Conservation (phyloP, 2,113 vertebrate species). For the Rhynchomys soricoides region DNA sequence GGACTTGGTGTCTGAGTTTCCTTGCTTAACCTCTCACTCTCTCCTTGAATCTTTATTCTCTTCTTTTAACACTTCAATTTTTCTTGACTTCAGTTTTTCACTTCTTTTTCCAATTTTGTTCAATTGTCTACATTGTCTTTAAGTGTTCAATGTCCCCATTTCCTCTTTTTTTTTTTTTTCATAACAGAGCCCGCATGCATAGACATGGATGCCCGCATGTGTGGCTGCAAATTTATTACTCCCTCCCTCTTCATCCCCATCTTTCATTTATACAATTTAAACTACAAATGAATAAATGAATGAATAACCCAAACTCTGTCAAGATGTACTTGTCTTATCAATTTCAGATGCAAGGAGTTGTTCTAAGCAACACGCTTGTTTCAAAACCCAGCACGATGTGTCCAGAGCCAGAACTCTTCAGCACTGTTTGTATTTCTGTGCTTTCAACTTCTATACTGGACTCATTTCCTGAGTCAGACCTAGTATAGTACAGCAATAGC, state of each 20-base stretch:
- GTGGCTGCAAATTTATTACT: neutral
- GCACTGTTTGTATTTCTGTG: neutral
- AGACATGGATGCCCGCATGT: rapidly evolving
- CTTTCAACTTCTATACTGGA: no score
- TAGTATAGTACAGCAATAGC: neutral
- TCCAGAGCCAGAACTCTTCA: neutral
- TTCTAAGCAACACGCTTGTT: neutral
- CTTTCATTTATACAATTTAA: neutral
- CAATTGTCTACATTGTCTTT: neutral
- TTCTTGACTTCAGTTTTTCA: neutral
- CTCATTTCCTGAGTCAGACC: neutral
- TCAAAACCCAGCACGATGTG: neutral
- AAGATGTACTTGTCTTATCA: neutral
- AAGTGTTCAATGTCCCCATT: neutral
- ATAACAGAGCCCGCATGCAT: neutral
- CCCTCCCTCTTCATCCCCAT: neutral
- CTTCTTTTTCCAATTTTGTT: neutral
- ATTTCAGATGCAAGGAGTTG: neutral
- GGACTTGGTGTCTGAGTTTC: neutral
- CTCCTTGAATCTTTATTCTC: neutral
- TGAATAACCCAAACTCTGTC: neutral
- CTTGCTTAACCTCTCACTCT: neutral
- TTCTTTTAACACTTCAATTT: neutral
- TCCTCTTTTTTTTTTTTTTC: neutral
- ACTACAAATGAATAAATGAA: neutral